Percentiles rank a stretch among this genome's conserved stretches.
Evolutionary conservation across 2,113 vertebrate genomes (phyloP).

Genomic region (Kobus ellipsiprymnus): DNA sequence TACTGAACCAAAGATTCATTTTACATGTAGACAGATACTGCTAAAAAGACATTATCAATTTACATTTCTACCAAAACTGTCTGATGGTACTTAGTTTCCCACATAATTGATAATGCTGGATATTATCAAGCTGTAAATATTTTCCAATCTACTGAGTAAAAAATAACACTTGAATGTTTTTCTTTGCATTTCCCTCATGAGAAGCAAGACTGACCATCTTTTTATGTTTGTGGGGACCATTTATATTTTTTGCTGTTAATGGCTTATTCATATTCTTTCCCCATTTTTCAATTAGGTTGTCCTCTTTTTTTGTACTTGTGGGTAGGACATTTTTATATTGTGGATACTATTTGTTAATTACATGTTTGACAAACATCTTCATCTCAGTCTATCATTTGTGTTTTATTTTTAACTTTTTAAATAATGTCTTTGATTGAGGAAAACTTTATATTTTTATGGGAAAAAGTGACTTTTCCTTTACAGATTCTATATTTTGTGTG

Average conservation of each 20-base stretch:
- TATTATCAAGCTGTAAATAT: background rate
- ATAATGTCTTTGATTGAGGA: background rate
- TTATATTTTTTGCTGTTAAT: background rate
- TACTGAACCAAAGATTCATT: background rate
- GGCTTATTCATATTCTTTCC: background rate
- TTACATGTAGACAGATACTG: background rate
- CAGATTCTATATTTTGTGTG: background rate
- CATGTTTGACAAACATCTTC: background rate
- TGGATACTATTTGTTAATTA: background rate
- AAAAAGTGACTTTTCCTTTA: background rate
- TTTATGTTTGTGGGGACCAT: background rate
- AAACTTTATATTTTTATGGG: background rate
- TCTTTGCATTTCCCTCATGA: background rate
- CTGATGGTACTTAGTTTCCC: background rate
- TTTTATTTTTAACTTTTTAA: slow-evolving; percentile 30
- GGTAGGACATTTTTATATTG: background rate
- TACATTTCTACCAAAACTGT: background rate
- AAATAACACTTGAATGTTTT: background rate
- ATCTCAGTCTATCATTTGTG: background rate
- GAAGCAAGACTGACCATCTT: background rate
- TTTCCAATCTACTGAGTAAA: background rate
- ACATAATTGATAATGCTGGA: background rate
- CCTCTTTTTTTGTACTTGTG: background rate
- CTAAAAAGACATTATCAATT: background rate
- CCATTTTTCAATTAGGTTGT: background rate